phyloP scores from a whole-genome alignment of 1,140 invertebrate genomes.

The Aphelenchoides fujianensis region DNA sequence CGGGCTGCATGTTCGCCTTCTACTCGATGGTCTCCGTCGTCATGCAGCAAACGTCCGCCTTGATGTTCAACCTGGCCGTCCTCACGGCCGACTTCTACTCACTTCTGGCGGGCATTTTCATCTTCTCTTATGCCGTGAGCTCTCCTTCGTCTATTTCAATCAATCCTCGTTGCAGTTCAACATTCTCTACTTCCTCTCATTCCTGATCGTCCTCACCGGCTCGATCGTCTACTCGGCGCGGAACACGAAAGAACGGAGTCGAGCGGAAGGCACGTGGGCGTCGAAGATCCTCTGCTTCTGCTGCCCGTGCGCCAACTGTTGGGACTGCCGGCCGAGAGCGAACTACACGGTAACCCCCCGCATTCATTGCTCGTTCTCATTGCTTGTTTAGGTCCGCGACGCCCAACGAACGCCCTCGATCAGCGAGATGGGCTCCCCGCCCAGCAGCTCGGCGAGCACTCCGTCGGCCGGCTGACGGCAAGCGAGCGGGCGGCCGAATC shows the following conservation, averaged over 20 bases:
- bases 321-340: slow-evolving; percentile 28
- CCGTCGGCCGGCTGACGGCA: neutral
- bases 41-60: slow-evolving; percentile 75
- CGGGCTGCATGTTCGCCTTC: slow-evolving; percentile 72
- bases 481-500: too few species aligned
- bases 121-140: slow-evolving; percentile 77
- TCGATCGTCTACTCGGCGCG: slow-evolving; percentile 54
- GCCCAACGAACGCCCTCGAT: slow-evolving; percentile 11
- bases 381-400: neutral
- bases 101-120: slow-evolving; percentile 74
- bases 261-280: slow-evolving; percentile 22
- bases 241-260: slow-evolving; percentile 32
- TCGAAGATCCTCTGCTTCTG: slow-evolving; percentile 35
- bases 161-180: slow-evolving; percentile 53
- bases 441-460: neutral
- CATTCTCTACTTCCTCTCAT: slow-evolving; percentile 58
- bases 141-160: neutral
- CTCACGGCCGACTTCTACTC: slow-evolving; percentile 82
- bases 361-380: too few species aligned
- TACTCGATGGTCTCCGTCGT: slow-evolving; percentile 76
- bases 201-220: slow-evolving; percentile 51
- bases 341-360: too few species aligned
- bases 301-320: slow-evolving; percentile 27
- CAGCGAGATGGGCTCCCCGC: neutral
- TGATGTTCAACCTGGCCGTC: slow-evolving; percentile 77